Base-by-base conservation (phyloP, 2,113 vertebrate species). In the Lipophrys pholis region DNA sequence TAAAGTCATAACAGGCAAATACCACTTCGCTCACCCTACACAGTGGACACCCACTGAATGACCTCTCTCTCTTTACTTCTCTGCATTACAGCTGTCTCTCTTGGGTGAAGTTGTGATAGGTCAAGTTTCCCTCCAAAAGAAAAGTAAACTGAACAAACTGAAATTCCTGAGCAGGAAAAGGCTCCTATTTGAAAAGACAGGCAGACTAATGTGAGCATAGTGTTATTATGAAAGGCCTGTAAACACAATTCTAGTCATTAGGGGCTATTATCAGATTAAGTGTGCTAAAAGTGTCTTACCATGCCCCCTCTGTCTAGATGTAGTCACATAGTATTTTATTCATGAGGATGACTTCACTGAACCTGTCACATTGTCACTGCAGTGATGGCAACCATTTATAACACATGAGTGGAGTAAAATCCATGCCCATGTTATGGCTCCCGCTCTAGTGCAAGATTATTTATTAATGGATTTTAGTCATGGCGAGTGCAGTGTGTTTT, bases 101-200 rank as follows among this genome's bases (percentile, higher is more conserved):
- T 39, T n/a, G 39, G 58, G 17, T 38, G 46, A 7, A 52, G 70
- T 71, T 40, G 0, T 53, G 30, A 50, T 56, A 17, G 62, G 48
- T 74, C 11, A 8, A 38, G 59, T 80, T 77, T 63, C 42, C 72
- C 14, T 11, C 0, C 55, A 2, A 30, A 30, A 30, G 40, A 50
- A 62, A 80, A 56, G 69, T 48, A 81, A 81, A 69, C 39, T 8
- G 5, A 69, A 56, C 48, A 76, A 71, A 71, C 16, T 38, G 15
- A 59, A 39, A 76, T 69, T 79, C 58, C 55, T 36, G 45, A 69
- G 36, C 17, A 14, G 48, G 48, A 40, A 50, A 81, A 15, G 51
- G 57, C 64, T 75, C 11, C 11, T 43, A 62, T 61, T 35, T 38
- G 39, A 16, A 48, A 48, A 53, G 8, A 16, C 39, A 42, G 52